Evolutionary conservation across 2,888 invertebrate genomes (phyloP).

Genomic region (Venusia cambrica): DNA sequence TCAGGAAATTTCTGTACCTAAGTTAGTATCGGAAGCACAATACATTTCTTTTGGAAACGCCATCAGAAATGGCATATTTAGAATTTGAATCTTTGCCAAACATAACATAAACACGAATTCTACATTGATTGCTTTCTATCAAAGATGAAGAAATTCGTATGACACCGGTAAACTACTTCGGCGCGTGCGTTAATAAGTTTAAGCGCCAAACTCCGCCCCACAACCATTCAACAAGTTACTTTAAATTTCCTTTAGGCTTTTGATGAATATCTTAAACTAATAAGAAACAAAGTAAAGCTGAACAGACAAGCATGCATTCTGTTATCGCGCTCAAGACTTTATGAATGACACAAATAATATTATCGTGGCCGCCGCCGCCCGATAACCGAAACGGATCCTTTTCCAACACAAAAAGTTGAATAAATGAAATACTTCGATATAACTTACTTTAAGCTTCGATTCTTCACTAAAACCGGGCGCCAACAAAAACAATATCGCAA

Average conservation of each 20-base stretch:
- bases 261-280: constrained; percentile 9
- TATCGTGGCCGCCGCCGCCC: constrained; percentile 9
- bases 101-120: constrained; percentile 5
- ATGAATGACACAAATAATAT: constrained; percentile 18
- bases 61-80: no score
- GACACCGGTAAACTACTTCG: constrained; percentile 1
- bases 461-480: constrained; percentile 27
- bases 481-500: constrained; percentile 39
- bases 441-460: constrained; percentile 28
- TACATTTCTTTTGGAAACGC: no score
- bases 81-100: constrained; percentile 6
- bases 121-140: background rate
- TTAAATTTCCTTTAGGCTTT: constrained; percentile 12
- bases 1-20: no score
- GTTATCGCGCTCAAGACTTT: constrained; percentile 19
- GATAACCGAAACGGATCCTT: constrained; percentile 8
- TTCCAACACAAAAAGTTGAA: constrained; percentile 7
- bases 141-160: constrained; percentile 1
- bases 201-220: constrained; percentile 55
- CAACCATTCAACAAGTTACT: constrained; percentile 55
- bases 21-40: no score
- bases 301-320: constrained; percentile 14
- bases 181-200: constrained; percentile 55
- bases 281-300: background rate
- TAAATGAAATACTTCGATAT: constrained; percentile 9